These are phyloP conservation scores for Trichoplusia ni DNA, from an alignment of 1,140 invertebrate species.

Conservation along the genomic window DNA sequence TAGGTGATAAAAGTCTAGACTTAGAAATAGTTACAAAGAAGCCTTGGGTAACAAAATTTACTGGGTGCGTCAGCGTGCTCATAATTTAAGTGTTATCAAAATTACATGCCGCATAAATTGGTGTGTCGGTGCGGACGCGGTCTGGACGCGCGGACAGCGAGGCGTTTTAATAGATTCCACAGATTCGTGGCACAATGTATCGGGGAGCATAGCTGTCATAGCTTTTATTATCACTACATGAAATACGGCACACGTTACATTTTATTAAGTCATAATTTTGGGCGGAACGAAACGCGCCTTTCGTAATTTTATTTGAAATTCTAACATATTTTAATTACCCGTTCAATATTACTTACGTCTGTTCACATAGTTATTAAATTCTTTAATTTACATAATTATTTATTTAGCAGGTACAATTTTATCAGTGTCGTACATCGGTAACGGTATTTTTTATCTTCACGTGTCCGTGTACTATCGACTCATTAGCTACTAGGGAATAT, in stretches of 20 bases:
- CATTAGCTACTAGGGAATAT: neutral
- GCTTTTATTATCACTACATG: conserved; percentile 56
- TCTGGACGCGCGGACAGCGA: neutral
- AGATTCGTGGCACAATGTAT: conserved; percentile 48
- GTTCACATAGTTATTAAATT: conserved; percentile 30
- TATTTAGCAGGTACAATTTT: conserved; percentile 5
- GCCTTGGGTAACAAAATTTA: neutral
- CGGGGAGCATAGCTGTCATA: conserved; percentile 49
- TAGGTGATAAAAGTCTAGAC: too few relatives aligned
- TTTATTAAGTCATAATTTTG: conserved; percentile 72
- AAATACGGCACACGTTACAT: conserved; percentile 56
- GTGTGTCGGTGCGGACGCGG: neutral
- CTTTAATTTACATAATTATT: conserved; percentile 37
- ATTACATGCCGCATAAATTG: conserved; percentile 14
- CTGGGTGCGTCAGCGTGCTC: neutral
- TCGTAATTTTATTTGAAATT: conserved; percentile 39
- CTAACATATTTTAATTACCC: conserved; percentile 41
- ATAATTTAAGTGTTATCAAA: conserved; percentile 17
- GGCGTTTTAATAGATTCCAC: conserved; percentile 62
- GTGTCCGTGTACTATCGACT: neutral
- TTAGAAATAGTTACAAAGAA: too few relatives aligned
- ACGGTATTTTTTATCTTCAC: conserved; percentile 2
- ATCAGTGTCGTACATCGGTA: conserved; percentile 10
- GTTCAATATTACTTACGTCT: conserved; percentile 29
- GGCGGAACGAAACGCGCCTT: conserved; percentile 56